Conservation (phyloP, 2,113 vertebrate genomes). For the Coptodon rendalli region DNA sequence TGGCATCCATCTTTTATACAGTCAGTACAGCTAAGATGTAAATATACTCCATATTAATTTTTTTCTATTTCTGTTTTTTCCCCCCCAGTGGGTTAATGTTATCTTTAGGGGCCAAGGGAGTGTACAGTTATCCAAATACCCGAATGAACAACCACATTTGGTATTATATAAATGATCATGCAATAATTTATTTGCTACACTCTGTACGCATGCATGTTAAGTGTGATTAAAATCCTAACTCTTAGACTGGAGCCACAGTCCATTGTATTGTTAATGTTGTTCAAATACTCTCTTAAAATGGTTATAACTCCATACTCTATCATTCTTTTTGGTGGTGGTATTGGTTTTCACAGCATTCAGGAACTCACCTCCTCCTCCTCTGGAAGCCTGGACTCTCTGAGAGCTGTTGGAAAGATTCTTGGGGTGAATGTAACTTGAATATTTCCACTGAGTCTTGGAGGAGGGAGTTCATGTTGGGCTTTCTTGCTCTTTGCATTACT, state of each 20-base stretch:
- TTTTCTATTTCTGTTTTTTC: neutral
- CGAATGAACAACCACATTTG: neutral
- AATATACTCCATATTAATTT: neutral
- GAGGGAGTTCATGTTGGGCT: conserved; percentile 63
- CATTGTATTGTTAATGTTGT: neutral
- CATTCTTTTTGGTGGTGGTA: neutral
- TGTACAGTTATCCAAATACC: neutral
- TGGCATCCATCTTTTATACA: neutral
- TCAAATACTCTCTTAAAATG: neutral
- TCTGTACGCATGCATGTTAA: neutral
- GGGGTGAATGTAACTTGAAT: conserved; percentile 85
- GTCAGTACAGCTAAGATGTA: neutral
- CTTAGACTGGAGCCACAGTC: neutral
- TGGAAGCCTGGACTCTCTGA: conserved; percentile 80
- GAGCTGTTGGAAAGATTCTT: conserved; percentile 86
- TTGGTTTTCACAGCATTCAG: neutral
- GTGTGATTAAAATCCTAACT: neutral
- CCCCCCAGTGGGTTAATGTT: neutral
- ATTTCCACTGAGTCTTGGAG: conserved; percentile 75
- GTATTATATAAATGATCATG: neutral
- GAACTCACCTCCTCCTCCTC: conserved; percentile 87
- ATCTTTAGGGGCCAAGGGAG: neutral
- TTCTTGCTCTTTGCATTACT: conserved; percentile 32
- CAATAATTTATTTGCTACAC: neutral
- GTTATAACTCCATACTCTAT: neutral